A percentile compares a stretch with the other conserved stretches of the same genome.
Conservation (phyloP, 2,888 invertebrate genomes). For the Adelphocoris suturalis region DNA sequence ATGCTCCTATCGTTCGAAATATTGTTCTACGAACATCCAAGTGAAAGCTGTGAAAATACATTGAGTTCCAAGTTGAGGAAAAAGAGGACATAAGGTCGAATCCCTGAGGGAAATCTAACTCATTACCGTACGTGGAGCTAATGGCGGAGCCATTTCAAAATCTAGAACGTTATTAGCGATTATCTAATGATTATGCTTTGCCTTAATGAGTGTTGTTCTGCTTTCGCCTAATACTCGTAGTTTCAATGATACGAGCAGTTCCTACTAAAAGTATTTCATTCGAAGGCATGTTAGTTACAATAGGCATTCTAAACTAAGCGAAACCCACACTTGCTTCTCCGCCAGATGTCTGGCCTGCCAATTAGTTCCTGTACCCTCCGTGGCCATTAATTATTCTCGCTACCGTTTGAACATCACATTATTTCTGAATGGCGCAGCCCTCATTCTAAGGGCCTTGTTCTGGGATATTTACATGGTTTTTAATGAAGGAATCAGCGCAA, state of each 20-base stretch:
- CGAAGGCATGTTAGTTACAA: not conserved
- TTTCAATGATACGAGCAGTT: not conserved
- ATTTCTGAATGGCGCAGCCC: not conserved
- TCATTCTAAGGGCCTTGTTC: not conserved
- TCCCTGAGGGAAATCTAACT: not conserved
- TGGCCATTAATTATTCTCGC: not conserved
- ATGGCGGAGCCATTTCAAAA: not conserved
- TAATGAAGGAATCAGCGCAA: conserved; percentile 6
- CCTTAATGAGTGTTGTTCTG: conserved; percentile 17
- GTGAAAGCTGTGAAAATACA: not conserved
- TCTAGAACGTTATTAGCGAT: not conserved
- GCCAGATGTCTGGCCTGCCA: not conserved
- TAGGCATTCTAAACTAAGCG: not conserved
- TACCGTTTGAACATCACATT: conserved; percentile 9
- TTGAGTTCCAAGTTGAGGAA: not conserved
- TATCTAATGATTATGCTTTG: conserved; percentile 1
- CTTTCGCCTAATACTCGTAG: not conserved
- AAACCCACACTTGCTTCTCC: no score
- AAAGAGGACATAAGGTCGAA: not conserved
- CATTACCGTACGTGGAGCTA: not conserved
- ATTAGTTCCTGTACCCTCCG: not conserved
- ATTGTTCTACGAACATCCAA: not conserved
- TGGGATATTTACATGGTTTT: not conserved
- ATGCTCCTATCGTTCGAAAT: no score
- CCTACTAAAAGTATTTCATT: not conserved